Evolutionary conservation across 2,888 invertebrate genomes (phyloP).

Genomic region (Tiphia femorata): DNA sequence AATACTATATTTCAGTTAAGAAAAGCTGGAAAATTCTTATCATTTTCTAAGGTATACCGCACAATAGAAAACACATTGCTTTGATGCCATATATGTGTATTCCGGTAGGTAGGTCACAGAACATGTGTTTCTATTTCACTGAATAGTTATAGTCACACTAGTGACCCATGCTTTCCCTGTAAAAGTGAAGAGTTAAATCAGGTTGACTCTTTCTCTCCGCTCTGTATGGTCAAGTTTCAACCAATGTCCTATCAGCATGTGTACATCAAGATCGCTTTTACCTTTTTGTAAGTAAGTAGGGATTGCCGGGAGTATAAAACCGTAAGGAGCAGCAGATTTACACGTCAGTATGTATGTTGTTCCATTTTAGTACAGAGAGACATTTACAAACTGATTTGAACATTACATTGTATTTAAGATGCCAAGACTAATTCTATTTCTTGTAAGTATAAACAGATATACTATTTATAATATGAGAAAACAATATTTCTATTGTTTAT

Average conservation of each 20-base stretch:
- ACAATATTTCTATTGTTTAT: no score
- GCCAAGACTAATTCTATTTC: conserved; percentile 41
- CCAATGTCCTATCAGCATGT: conserved; percentile 58
- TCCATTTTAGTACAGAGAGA: conserved; percentile 36
- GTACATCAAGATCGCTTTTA: conserved; percentile 56
- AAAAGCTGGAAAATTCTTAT: neutral
- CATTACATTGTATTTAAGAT: conserved; percentile 16
- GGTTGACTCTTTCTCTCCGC: conserved; percentile 61
- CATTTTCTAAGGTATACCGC: neutral
- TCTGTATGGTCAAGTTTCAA: conserved; percentile 57
- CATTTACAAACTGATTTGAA: conserved; percentile 8
- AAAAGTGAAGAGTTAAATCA: conserved; percentile 59
- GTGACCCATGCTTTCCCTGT: conserved; percentile 54
- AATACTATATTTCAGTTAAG: neutral
- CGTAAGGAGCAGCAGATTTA: conserved; percentile 52
- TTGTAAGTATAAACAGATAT: conserved; percentile 51
- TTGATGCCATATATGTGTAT: no score
- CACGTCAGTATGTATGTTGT: conserved; percentile 54
- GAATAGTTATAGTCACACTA: conserved; percentile 23
- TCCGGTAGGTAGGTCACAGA: conserved; percentile 39
- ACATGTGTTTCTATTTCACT: conserved; percentile 26
- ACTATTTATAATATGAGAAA: no score
- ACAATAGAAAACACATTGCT: neutral
- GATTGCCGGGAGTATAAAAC: conserved; percentile 61
- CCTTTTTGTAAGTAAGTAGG: conserved; percentile 57